Conservation (phyloP, 2,113 vertebrate genomes). For the Solenodon paradoxus region DNA sequence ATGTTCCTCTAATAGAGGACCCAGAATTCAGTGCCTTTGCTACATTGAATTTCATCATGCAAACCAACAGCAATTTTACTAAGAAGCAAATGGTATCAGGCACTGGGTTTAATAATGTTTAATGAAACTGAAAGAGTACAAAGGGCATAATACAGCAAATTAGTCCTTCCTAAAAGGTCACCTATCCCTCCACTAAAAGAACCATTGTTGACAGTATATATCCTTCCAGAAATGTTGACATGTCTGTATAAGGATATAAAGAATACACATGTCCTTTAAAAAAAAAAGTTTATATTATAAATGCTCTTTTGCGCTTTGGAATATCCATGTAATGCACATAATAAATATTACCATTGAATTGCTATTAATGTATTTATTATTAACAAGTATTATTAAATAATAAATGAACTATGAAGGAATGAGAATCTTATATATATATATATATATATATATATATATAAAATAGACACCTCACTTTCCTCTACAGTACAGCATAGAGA, state of each 20-base stretch:
- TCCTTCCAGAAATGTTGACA: not conserved
- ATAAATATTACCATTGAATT: too few species aligned
- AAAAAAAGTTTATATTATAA: not conserved
- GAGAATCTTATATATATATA: too few species aligned
- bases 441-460: too few species aligned
- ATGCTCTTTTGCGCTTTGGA: not conserved
- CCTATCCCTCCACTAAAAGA: not conserved
- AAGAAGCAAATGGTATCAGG: not conserved
- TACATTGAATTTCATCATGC: not conserved
- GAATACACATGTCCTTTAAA: not conserved
- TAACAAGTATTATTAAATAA: constrained; percentile 11
- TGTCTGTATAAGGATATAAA: not conserved
- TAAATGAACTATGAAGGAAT: not conserved
- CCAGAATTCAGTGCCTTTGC: not conserved
- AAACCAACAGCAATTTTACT: not conserved
- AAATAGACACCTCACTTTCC: not conserved
- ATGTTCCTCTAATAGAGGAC: not conserved
- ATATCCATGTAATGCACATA: not conserved
- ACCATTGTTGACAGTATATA: not conserved
- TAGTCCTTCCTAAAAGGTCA: not conserved
- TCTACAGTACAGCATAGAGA: not conserved
- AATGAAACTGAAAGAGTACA: not conserved
- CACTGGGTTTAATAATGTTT: not conserved
- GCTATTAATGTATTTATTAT: not conserved
- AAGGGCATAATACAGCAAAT: not conserved